Base-by-base conservation (phyloP, 2,113 vertebrate genomes). In the Ceyx melanurus region DNA sequence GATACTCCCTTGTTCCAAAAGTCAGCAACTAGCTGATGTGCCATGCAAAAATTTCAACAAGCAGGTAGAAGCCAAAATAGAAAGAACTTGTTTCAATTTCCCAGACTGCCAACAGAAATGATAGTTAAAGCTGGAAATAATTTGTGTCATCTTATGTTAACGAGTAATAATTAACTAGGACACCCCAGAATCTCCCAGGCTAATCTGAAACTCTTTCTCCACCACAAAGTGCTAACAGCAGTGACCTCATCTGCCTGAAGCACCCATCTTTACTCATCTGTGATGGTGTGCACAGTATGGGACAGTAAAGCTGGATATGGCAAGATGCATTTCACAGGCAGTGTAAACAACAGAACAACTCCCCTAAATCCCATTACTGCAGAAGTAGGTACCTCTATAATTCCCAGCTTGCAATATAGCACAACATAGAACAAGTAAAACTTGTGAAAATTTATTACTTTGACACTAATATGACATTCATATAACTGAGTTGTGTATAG, bases 221-320 rank as follows among this genome's bases (percentile, higher is more conserved):
- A 33, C 1, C 56, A n/a, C 4, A 51, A 35, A 45, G 22, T 76
- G 6, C 23, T 62, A 20, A 31, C 29, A 68, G 40, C 7, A 75
- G 7, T 19, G 13, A 35, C 46, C 10, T 35, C 40, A 50, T 4
- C 4, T 53, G 54, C 19, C 6, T 13, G 23, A 54, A 0, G 0
- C 3, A 45, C 20, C 45, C 13, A n/a, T 16, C 6, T 58, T 57
- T 35, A 40, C 7, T 57, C 18, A 45, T 11, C 10, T 2, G 12
- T 11, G 7, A 29, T 5, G 8, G 18, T 0, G 0, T 40, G 10
- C 15, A 40, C 3, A 31, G 9, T 7, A 20, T 21, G 35, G 9
- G 10, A 50, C 10, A 7, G 50, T 2, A 54, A 16, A 54, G 5
- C 11, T 64, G 31, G 19, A 74, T 42, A 8, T 5, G 5, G 11